Evolutionary conservation across 1,140 invertebrate genomes (phyloP).

Genomic region (Lepidurus apus): DNA sequence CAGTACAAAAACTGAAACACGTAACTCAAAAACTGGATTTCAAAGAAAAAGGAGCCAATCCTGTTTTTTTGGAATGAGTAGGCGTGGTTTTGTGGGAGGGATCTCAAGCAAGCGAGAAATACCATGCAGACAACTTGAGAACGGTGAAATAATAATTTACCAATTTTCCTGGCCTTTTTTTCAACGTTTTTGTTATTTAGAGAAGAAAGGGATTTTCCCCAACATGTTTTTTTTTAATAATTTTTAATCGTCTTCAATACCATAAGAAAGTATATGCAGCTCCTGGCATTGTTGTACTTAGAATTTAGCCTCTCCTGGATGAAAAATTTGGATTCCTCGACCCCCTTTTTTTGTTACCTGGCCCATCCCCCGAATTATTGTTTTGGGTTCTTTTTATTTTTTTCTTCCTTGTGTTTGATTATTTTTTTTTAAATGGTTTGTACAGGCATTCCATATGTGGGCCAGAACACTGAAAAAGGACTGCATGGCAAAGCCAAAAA

Average conservation of each 20-base stretch:
- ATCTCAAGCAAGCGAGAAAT: neutral
- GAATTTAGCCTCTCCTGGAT: neutral
- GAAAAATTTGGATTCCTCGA: too few species aligned
- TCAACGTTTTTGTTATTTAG: neutral
- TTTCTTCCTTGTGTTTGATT: neutral
- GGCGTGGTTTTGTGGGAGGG: neutral
- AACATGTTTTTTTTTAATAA: too few species aligned
- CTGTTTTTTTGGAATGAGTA: too few species aligned
- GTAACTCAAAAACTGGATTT: neutral
- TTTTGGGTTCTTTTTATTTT: neutral
- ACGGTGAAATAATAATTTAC: neutral
- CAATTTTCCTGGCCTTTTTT: constrained; percentile 3
- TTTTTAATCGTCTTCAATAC: neutral
- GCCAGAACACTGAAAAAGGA: constrained; percentile 4
- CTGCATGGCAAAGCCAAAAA: constrained; percentile 19
- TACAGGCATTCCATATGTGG: constrained; percentile 19
- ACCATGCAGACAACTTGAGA: neutral
- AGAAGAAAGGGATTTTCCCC: too few species aligned
- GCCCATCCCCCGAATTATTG: neutral
- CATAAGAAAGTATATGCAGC: constrained; percentile 10
- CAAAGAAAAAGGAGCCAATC: neutral
- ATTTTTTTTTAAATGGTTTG: neutral
- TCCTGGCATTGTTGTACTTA: neutral
- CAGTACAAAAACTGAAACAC: neutral
- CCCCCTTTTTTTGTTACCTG: too few species aligned